Conservation (phyloP, 2,888 invertebrate species). For the Apantesis nais region DNA sequence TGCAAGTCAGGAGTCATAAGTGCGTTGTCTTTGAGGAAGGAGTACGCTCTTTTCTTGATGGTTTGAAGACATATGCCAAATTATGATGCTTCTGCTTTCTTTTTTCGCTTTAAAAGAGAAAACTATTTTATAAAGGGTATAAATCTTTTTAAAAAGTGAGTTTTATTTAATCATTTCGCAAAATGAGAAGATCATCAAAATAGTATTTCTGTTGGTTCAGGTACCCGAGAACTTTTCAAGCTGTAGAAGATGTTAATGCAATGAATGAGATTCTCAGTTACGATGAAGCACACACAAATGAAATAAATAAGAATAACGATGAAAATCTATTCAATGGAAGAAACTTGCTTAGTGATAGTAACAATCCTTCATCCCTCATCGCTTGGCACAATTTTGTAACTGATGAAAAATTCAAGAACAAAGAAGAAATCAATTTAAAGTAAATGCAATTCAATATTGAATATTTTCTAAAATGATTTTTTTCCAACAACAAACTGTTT, state of each 20-base stretch:
- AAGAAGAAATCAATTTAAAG: background rate
- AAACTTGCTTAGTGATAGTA: background rate
- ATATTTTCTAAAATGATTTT: background rate
- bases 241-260: background rate
- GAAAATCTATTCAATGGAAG: background rate
- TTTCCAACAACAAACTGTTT: background rate
- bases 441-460: background rate
- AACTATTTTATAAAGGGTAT: background rate
- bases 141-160: background rate
- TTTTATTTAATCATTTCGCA: background rate
- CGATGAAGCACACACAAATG: background rate
- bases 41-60: no score
- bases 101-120: background rate
- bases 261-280: background rate
- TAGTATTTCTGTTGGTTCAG: slow-evolving; percentile 6
- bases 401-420: background rate
- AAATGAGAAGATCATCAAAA: background rate
- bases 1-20: no score
- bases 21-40: no score
- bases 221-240: slow-evolving; percentile 6
- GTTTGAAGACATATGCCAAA: no score
- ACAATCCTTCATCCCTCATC: background rate
- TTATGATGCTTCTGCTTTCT: background rate
- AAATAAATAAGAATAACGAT: background rate
- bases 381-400: slow-evolving; percentile 2